Conservation (phyloP, 2,888 invertebrate genomes). For the Harpagoxenus sublaevis region DNA sequence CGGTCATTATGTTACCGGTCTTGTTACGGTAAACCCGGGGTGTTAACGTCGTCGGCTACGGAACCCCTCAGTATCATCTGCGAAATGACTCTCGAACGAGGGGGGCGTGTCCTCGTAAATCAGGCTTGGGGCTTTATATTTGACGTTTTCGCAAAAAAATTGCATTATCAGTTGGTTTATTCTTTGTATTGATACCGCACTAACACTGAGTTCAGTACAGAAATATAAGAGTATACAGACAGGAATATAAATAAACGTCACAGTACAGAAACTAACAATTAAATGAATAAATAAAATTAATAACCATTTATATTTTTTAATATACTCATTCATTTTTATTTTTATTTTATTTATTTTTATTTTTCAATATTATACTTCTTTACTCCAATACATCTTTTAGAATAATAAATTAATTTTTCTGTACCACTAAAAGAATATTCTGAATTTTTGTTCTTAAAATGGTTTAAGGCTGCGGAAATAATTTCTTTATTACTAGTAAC, state of each 20-base stretch:
- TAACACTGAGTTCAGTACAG: neutral
- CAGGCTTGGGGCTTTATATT: neutral
- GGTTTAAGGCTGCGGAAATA: too few species aligned
- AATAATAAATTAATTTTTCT: too few species aligned
- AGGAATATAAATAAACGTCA: neutral
- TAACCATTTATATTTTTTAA: too few species aligned
- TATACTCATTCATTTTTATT: too few species aligned
- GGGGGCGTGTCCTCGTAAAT: constrained; percentile 75
- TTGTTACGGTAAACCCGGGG: constrained; percentile 76
- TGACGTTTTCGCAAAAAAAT: neutral
- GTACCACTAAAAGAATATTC: too few species aligned
- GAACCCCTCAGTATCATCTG: constrained; percentile 41
- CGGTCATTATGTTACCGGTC: constrained; percentile 75
- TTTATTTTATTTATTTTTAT: too few species aligned
- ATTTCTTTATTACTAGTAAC: too few species aligned
- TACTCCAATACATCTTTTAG: too few species aligned
- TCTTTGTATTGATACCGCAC: neutral
- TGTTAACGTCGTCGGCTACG: constrained; percentile 43
- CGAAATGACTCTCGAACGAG: constrained; percentile 76
- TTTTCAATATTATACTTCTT: too few species aligned
- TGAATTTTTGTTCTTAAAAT: too few species aligned
- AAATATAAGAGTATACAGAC: neutral
- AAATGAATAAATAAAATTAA: too few species aligned
- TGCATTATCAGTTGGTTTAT: neutral
- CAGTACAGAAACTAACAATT: neutral